phyloP scores from a whole-genome alignment of 1,140 invertebrate genomes.

The Antheraea pernyi region DNA sequence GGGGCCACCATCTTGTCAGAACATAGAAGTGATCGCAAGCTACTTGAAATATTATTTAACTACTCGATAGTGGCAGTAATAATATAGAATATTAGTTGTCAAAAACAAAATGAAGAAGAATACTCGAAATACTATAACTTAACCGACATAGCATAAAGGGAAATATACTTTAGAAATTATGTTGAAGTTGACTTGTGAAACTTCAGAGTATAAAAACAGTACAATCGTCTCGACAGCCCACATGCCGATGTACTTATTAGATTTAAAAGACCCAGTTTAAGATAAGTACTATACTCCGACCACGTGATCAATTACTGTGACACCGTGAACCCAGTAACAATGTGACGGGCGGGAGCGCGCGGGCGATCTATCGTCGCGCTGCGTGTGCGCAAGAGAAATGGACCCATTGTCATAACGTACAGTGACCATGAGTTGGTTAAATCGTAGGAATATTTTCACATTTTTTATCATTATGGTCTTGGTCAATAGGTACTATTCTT shows the following conservation, averaged over 20 bases:
- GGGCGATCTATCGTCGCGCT: constrained; percentile 6
- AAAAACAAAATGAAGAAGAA: too few species aligned
- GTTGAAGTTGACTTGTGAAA: neutral
- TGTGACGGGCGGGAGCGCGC: constrained; percentile 1
- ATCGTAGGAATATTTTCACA: neutral
- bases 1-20: too few species aligned
- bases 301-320: constrained; percentile 27
- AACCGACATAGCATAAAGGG: too few species aligned
- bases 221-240: neutral
- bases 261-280: constrained; percentile 2
- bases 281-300: neutral
- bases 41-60: too few species aligned
- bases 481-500: too few species aligned
- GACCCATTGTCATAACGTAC: constrained; percentile 20
- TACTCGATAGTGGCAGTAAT: too few species aligned
- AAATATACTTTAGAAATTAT: neutral
- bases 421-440: neutral
- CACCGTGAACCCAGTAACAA: constrained; percentile 19
- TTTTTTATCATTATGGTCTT: neutral
- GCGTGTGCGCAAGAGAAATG: constrained; percentile 21
- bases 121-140: too few species aligned
- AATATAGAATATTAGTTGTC: too few species aligned
- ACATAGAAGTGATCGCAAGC: too few species aligned
- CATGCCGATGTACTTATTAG: constrained; percentile 2
- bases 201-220: neutral